These are phyloP conservation scores for Armadillidium nasatum DNA, from an alignment of 1,140 invertebrate species.

Conservation along the genomic window DNA sequence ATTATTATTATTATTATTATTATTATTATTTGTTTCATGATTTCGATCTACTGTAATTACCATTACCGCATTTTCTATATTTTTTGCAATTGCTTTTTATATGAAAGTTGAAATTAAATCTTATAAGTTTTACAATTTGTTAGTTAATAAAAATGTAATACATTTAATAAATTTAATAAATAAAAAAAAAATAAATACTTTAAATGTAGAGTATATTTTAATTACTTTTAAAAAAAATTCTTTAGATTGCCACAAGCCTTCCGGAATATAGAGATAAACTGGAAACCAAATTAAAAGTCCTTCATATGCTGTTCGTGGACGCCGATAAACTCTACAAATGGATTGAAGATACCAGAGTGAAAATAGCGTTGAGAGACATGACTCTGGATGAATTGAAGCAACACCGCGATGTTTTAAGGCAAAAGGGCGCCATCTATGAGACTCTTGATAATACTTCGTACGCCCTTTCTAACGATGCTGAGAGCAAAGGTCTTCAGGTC, in stretches of 20 bases:
- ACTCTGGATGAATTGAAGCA: background rate
- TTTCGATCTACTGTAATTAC: no score
- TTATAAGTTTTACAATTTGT: no score
- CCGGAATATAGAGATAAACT: constrained; percentile 20
- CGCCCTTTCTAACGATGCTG: constrained; percentile 21
- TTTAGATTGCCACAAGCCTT: constrained; percentile 8
- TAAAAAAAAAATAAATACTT: no score
- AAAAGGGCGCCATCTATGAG: constrained; percentile 16
- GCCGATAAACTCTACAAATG: constrained; percentile 26
- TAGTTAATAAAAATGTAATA: no score
- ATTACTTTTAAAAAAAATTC: background rate
- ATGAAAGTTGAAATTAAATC: no score
- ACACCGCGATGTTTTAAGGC: background rate
- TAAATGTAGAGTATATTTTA: no score
- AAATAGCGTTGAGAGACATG: background rate
- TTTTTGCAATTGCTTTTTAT: no score
- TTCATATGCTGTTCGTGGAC: constrained; percentile 21
- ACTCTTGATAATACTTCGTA: constrained; percentile 22
- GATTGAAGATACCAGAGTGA: constrained; percentile 17
- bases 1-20: constrained; percentile 5
- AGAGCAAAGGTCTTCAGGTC: constrained; percentile 20
- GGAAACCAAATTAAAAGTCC: constrained; percentile 23
- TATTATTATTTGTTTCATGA: no score
- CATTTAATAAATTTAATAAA: no score
- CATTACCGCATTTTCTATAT: no score